Percentiles rank a stretch among this genome's conserved stretches.
phyloP scores from a whole-genome alignment of 2,113 vertebrate species.

The Daboia siamensis region DNA sequence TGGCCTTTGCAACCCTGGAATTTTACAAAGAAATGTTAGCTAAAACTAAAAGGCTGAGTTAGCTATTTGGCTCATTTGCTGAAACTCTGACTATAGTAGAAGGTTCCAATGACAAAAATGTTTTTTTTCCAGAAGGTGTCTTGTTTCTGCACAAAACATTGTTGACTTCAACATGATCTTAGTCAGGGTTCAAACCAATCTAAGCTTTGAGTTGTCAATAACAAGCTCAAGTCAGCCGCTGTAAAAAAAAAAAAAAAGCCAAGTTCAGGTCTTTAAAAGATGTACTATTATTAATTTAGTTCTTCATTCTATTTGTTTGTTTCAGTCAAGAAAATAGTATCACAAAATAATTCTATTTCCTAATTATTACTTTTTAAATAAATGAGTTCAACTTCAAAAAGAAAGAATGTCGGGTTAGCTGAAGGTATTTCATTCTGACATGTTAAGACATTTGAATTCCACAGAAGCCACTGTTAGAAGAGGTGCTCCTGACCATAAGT shows the following conservation, averaged over 20 bases:
- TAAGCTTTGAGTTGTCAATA: neutral
- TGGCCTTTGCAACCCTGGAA: neutral
- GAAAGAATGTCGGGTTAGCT: neutral
- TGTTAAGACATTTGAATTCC: neutral
- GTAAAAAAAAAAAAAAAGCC: neutral
- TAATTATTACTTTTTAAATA: neutral
- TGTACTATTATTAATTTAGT: neutral
- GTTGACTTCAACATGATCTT: neutral
- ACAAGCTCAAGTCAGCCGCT: neutral
- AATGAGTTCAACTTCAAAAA: neutral
- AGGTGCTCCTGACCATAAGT: neutral
- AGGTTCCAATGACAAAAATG: neutral
- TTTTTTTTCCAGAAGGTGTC: neutral
- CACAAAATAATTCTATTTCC: neutral
- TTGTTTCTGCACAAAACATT: neutral
- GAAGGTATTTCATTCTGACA: neutral
- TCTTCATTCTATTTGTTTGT: neutral
- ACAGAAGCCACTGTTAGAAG: neutral
- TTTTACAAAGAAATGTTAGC: neutral
- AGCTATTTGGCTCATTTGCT: neutral
- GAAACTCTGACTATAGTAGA: neutral
- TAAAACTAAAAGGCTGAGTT: neutral
- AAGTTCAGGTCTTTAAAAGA: neutral
- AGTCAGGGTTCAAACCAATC: neutral
- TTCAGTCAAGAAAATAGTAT: neutral